Percentiles rank a stretch among this genome's conserved stretches.
phyloP scores from a whole-genome alignment of 1,140 invertebrate genomes.

The Pseudomyrmex sp. region DNA sequence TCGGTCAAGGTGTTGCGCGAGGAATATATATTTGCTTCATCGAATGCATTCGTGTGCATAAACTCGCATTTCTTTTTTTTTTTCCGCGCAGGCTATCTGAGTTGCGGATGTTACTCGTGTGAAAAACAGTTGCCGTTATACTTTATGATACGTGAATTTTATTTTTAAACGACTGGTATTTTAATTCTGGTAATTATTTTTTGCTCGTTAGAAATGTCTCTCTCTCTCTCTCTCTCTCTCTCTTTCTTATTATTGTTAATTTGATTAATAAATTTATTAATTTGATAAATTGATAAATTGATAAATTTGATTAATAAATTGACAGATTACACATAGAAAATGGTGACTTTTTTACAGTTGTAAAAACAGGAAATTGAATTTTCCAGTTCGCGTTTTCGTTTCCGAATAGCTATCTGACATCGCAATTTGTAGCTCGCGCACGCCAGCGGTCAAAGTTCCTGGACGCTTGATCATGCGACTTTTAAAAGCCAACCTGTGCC shows the following conservation, averaged over 20 bases:
- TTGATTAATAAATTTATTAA: too few species aligned
- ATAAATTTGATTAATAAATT: not conserved
- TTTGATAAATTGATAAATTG: too few species aligned
- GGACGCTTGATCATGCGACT: conserved; percentile 56
- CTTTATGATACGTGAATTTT: not conserved
- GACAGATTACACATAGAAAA: not conserved
- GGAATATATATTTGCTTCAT: conserved; percentile 20
- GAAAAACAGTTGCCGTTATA: not conserved
- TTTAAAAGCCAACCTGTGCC: conserved; percentile 42
- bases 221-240: not conserved
- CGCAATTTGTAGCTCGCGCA: conserved; percentile 58
- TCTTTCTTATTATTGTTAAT: not conserved
- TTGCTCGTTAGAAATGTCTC: not conserved
- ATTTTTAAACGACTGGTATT: not conserved
- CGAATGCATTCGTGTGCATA: not conserved
- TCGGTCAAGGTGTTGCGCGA: conserved; percentile 20
- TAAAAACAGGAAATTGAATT: conserved; percentile 21
- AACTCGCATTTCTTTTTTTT: not conserved
- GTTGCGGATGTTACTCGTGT: not conserved
- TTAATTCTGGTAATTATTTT: not conserved
- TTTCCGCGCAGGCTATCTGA: too few species aligned
- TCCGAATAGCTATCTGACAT: conserved; percentile 40
- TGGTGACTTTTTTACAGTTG: not conserved
- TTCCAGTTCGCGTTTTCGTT: conserved; percentile 29
- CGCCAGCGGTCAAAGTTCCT: conserved; percentile 57